phyloP scores from a whole-genome alignment of 2,888 invertebrate species.

The Deroplatys truncata region DNA sequence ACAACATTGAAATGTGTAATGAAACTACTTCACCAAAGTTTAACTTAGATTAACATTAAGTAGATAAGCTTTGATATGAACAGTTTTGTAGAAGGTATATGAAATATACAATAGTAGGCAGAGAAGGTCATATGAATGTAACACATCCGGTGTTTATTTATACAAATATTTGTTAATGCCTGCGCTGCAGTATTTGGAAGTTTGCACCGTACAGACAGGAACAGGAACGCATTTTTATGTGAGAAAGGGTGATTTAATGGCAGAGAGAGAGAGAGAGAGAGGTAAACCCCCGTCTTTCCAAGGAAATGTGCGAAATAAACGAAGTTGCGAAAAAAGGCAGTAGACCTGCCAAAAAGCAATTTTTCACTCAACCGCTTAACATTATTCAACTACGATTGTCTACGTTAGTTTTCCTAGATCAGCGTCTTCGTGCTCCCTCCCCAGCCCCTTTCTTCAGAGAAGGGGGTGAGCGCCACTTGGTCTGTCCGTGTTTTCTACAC shows the following conservation, averaged over 20 bases:
- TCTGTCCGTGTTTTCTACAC: background rate
- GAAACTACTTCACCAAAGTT: no score
- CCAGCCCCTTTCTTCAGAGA: background rate
- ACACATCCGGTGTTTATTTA: no score
- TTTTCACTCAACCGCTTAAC: background rate
- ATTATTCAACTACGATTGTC: background rate
- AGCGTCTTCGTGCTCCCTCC: background rate
- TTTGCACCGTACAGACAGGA: no score
- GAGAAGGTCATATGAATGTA: no score
- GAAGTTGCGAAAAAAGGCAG: background rate
- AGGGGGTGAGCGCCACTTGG: background rate
- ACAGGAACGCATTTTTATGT: background rate
- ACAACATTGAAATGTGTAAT: no score
- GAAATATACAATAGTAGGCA: no score
- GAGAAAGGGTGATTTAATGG: background rate
- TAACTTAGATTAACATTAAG: no score
- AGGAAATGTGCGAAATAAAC: background rate
- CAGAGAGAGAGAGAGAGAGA: background rate
- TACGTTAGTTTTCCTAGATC: background rate
- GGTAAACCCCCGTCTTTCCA: background rate
- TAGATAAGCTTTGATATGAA: no score
- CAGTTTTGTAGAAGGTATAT: no score
- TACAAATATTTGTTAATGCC: no score
- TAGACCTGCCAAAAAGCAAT: background rate
- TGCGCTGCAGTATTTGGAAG: no score